These are phyloP conservation scores for Promerops cafer DNA, from an alignment of 2,113 vertebrate genomes.

Conservation along the genomic window DNA sequence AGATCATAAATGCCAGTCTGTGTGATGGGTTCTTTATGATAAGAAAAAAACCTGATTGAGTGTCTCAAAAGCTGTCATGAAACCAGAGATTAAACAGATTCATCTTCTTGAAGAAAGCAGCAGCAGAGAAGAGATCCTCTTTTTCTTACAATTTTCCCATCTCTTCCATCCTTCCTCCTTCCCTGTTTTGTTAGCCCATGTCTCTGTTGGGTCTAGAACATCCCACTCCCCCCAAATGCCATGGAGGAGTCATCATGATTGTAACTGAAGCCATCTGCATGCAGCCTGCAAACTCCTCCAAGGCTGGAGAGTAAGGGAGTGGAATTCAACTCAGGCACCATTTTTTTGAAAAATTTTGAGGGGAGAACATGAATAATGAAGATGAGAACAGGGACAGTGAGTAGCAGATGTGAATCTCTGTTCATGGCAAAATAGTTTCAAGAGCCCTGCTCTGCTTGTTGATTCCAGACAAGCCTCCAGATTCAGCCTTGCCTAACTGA, in stretches of 20 bases:
- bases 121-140: neutral
- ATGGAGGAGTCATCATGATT: neutral
- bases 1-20: constrained; percentile 59
- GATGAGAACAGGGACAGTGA: constrained; percentile 40
- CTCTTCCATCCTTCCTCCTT: neutral
- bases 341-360: constrained; percentile 44
- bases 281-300: neutral
- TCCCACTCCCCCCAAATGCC: neutral
- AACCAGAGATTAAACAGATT: constrained; percentile 51
- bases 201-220: neutral
- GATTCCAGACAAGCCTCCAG: neutral
- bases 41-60: constrained; percentile 9
- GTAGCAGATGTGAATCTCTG: constrained; percentile 34
- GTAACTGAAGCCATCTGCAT: neutral
- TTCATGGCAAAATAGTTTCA: constrained; percentile 26
- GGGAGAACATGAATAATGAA: constrained; percentile 46
- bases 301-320: neutral
- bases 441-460: neutral
- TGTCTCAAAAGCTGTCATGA: constrained; percentile 55
- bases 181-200: neutral
- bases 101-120: constrained; percentile 5
- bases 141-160: neutral
- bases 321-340: neutral
- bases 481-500: constrained; percentile 14
- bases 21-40: constrained; percentile 30